Conservation (phyloP, 2,888 invertebrate species). For the Coelinius sp. region DNA sequence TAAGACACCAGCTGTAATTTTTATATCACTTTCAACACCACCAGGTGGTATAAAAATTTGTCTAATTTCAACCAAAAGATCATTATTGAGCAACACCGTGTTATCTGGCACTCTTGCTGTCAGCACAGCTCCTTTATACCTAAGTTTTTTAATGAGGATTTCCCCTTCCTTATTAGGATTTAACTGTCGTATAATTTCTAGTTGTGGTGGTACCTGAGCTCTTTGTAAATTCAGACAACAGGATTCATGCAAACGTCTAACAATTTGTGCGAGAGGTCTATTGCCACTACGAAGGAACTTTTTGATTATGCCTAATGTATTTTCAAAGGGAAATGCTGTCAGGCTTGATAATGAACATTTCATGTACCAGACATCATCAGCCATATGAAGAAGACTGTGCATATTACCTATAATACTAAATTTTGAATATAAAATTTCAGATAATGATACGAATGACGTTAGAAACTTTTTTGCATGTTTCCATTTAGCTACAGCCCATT, state of each 20-base stretch:
- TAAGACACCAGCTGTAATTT: not conserved
- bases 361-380: conserved; percentile 30
- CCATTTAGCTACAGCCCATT: not conserved
- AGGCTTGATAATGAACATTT: not conserved
- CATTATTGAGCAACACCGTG: not conserved
- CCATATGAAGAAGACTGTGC: not conserved
- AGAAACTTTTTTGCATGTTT: not conserved
- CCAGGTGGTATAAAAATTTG: not conserved
- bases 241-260: not conserved
- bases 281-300: conserved; percentile 29
- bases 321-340: conserved; percentile 5
- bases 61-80: not conserved
- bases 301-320: conserved; percentile 11
- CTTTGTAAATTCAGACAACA: not conserved
- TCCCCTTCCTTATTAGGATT: not conserved
- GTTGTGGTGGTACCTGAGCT: not conserved
- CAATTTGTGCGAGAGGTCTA: conserved; percentile 34
- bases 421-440: not conserved
- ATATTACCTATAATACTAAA: not conserved
- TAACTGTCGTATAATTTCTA: not conserved
- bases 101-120: not conserved
- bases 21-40: not conserved
- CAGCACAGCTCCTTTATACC: not conserved
- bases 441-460: not conserved
- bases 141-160: not conserved